Conservation (phyloP, 1,140 invertebrate species). For the Eurosta solidaginis region DNA sequence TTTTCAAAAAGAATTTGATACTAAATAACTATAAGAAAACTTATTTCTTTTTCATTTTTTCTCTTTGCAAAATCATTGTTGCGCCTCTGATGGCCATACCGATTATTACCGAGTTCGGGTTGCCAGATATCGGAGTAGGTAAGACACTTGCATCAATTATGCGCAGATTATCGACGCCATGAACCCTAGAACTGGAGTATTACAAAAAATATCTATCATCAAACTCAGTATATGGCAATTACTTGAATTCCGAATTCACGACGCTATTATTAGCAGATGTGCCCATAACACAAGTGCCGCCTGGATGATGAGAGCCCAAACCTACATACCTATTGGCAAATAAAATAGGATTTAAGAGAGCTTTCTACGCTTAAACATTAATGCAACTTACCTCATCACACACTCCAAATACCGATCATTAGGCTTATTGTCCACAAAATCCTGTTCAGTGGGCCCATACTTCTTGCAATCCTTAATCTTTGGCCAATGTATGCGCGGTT, state of each 20-base stretch:
- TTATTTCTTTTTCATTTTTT: slow-evolving; percentile 17
- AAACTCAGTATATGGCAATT: background rate
- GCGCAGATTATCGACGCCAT: slow-evolving; percentile 65
- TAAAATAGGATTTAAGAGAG: background rate
- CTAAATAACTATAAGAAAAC: no score
- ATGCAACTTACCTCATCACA: slow-evolving; percentile 55
- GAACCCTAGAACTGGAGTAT: slow-evolving; percentile 63
- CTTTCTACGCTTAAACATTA: background rate
- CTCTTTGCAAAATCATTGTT: slow-evolving; percentile 62
- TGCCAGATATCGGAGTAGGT: slow-evolving; percentile 70
- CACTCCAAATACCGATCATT: slow-evolving; percentile 71
- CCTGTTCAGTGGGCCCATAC: slow-evolving; percentile 50
- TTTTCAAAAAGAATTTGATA: no score
- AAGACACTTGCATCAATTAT: slow-evolving; percentile 75
- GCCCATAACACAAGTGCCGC: slow-evolving; percentile 71
- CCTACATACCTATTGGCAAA: slow-evolving; percentile 62
- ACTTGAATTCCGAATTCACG: slow-evolving; percentile 48
- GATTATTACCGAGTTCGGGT: slow-evolving; percentile 71
- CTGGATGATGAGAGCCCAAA: slow-evolving; percentile 71
- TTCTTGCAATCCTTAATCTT: slow-evolving; percentile 65
- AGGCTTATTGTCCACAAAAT: slow-evolving; percentile 50
- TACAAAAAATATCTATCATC: no score
- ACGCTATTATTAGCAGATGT: slow-evolving; percentile 64
- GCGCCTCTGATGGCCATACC: slow-evolving; percentile 70
- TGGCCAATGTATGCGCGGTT: slow-evolving; percentile 69